phyloP scores from a whole-genome alignment of 2,888 invertebrate genomes.

The Heliconius ethilla region DNA sequence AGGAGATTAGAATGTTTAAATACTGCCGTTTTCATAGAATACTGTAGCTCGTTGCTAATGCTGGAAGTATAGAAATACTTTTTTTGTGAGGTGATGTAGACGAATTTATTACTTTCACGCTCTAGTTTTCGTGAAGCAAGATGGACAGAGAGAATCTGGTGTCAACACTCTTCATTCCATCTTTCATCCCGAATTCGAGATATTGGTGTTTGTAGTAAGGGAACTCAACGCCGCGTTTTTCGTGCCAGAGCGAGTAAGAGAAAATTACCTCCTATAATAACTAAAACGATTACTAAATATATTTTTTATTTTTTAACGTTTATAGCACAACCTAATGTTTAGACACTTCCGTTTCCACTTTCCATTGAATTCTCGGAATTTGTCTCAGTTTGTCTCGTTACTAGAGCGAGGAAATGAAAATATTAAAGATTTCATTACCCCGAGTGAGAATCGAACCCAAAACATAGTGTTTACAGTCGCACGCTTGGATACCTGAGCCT shows the following conservation, averaged over 20 bases:
- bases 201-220: neutral
- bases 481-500: neutral
- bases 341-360: too few species aligned
- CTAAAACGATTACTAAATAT: too few species aligned
- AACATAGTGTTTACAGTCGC: too few species aligned
- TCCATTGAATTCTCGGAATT: too few species aligned
- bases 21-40: conserved; percentile 26
- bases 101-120: neutral
- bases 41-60: conserved; percentile 33
- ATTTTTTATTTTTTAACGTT: too few species aligned
- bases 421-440: too few species aligned
- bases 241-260: too few species aligned
- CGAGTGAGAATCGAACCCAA: too few species aligned
- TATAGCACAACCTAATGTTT: too few species aligned
- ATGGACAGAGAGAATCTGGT: neutral
- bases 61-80: conserved; percentile 12
- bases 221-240: neutral
- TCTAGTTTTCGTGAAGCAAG: neutral
- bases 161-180: neutral
- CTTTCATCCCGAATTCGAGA: neutral
- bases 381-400: too few species aligned
- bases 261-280: too few species aligned
- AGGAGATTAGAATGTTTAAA: conserved; percentile 43
- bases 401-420: too few species aligned
- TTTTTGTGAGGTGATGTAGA: neutral